Evolutionary conservation across 1,140 invertebrate genomes (phyloP).

Genomic region (Proctacanthus coquilletti): DNA sequence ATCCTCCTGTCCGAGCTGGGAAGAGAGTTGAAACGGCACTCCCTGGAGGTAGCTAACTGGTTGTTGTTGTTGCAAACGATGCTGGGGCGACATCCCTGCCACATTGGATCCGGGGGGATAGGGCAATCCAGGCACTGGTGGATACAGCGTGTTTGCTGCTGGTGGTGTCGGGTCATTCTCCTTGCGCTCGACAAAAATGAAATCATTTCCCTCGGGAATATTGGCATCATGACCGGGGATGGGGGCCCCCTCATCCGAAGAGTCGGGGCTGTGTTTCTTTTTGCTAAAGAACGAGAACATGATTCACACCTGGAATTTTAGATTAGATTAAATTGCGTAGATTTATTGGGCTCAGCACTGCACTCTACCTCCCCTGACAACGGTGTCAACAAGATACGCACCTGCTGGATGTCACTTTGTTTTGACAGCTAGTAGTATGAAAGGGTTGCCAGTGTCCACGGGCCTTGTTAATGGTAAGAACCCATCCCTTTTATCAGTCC

Average conservation of each 20-base stretch:
- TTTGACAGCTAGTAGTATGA: no score
- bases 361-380: no score
- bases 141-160: constrained; percentile 13
- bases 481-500: no score
- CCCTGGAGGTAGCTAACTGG: constrained; percentile 22
- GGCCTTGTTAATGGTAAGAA: no score
- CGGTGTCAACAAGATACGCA: no score
- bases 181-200: constrained; percentile 21
- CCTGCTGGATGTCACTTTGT: no score
- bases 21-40: constrained; percentile 24
- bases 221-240: constrained; percentile 18
- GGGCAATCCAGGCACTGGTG: constrained; percentile 18
- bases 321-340: no score
- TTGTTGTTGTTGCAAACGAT: background rate
- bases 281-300: constrained; percentile 20
- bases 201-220: constrained; percentile 15
- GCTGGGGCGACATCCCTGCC: constrained; percentile 8
- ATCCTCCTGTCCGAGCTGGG: constrained; percentile 15
- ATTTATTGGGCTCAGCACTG: no score
- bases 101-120: no score
- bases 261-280: constrained; percentile 19
- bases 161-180: background rate
- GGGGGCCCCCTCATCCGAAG: constrained; percentile 16
- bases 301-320: no score
- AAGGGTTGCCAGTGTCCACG: no score